Evolutionary conservation across 2,888 invertebrate genomes (phyloP).

Genomic region (Eupithecia insigniata): DNA sequence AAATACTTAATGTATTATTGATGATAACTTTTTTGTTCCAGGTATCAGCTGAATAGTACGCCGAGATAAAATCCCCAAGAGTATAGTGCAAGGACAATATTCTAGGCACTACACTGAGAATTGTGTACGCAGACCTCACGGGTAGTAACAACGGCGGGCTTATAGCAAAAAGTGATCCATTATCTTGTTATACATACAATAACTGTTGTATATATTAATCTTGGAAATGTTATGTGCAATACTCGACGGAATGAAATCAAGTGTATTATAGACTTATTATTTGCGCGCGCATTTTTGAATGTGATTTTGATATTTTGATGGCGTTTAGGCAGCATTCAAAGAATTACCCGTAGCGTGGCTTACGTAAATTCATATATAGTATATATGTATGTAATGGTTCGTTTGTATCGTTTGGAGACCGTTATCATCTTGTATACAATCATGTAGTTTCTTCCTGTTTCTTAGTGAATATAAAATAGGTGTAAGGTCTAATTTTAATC

Average conservation of each 20-base stretch:
- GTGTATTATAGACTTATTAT: constrained; percentile 60
- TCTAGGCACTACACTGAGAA: constrained; percentile 33
- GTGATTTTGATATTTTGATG: constrained; percentile 55
- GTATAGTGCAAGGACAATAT: constrained; percentile 55
- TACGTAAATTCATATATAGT: constrained; percentile 48
- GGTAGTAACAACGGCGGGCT: constrained; percentile 43
- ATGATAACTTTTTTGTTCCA: constrained; percentile 40
- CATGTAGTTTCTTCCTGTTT: constrained; percentile 73
- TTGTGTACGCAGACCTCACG: constrained; percentile 35
- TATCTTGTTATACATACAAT: constrained; percentile 51
- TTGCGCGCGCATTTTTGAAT: constrained; percentile 47
- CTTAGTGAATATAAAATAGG: constrained; percentile 58
- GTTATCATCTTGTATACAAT: constrained; percentile 60
- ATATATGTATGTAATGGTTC: constrained; percentile 50
- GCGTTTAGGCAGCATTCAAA: constrained; percentile 53
- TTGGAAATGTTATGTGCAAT: constrained; percentile 71
- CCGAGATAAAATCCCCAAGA: constrained; percentile 61
- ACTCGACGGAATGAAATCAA: constrained; percentile 60
- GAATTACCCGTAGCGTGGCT: constrained; percentile 34
- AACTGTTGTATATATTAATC: constrained; percentile 65
- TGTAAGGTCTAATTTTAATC: constrained; percentile 57
- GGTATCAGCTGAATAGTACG: constrained; percentile 66
- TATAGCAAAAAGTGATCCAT: constrained; percentile 46
- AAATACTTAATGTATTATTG: neutral
- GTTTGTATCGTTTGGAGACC: constrained; percentile 55